Evolutionary conservation across 2,888 invertebrate genomes (phyloP), one percentile per base, ranked within the genome.

Genomic region (Coleophora deauratella): DNA sequence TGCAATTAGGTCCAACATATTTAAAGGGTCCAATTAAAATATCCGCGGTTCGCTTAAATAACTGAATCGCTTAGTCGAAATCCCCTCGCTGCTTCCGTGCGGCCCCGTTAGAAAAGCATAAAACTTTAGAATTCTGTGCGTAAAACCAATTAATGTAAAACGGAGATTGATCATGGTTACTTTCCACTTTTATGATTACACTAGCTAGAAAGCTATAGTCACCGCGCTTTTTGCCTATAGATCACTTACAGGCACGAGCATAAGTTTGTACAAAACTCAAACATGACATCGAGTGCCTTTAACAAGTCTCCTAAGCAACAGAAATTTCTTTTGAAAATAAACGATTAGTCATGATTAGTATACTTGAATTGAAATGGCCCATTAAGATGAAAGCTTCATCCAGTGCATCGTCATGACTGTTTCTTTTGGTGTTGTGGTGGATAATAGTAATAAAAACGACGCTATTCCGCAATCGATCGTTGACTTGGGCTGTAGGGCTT

Each of bases 11-110:
- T n/a, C n/a, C n/a, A n/a, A n/a, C n/a, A n/a, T n/a, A n/a, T n/a
- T n/a, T n/a, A n/a, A n/a, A n/a, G 54, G 59, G 54, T 51, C 67
- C 68, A 76, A 77, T 77, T 77, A 76, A 74, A 72, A 64, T 63
- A 61, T 66, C 62, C 60, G 63, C 68, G 55, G 60, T 61, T 59
- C 60, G 73, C 71, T 75, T 66, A 60, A 71, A 64, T 55, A 72
- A 78, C 77, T 72, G 71, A 75, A 66, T 60, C 54, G 54, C 56
- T 52, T 51, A 51, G 57, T 54, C 57, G 54, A 54, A 33, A 55
- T 61, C 59, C 55, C 55, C 50, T 62, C 54, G 27, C 38, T 49
- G 54, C 58, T 59, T 61, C 57, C 52, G 54, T 63, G 52, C 58
- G 54, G 54, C 55, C 55, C 57, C 59, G 62, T 62, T 61, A 59